phyloP scores from a whole-genome alignment of 23 tunicate species.

The Pegea sp. region DNA sequence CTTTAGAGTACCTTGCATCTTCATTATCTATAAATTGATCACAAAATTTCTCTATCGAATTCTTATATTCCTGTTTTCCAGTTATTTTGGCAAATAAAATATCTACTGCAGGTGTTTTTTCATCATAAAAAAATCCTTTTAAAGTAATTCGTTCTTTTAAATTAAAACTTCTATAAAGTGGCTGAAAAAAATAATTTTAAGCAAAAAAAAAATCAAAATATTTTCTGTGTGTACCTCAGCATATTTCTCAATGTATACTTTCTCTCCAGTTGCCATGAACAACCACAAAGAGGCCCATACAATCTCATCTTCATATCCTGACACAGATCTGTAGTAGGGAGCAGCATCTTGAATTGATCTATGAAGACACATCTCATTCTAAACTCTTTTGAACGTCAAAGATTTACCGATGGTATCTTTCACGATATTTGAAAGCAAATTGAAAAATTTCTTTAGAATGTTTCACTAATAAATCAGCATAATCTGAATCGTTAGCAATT shows the following conservation, averaged over 20 bases:
- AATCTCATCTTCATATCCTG: slow-evolving; percentile 81
- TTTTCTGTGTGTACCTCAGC: slow-evolving; percentile 22
- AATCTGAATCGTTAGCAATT: slow-evolving; percentile 16
- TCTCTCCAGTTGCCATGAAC: slow-evolving; percentile 44
- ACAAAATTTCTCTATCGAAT: slow-evolving; percentile 31
- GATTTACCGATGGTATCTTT: slow-evolving; percentile 57
- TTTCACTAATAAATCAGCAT: slow-evolving; percentile 17
- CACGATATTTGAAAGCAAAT: slow-evolving; percentile 60
- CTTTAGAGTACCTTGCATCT: not conserved
- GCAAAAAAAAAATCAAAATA: not conserved
- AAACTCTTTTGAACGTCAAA: not conserved
- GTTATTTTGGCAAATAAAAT: slow-evolving; percentile 56
- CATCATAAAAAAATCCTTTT: slow-evolving; percentile 64
- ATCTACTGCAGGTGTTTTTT: slow-evolving; percentile 68
- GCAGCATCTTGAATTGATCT: slow-evolving; percentile 64
- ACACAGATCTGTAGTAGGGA: slow-evolving; percentile 38
- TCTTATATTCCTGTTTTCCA: slow-evolving; percentile 7
- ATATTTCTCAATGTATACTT: slow-evolving; percentile 5
- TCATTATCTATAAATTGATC: slow-evolving; percentile 31
- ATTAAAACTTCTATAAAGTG: not conserved
- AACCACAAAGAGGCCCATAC: slow-evolving; percentile 89
- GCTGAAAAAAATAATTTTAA: not conserved
- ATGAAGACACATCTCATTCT: too few species aligned
- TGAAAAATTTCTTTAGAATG: slow-evolving; percentile 72
- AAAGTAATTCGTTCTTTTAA: not conserved